Base-by-base conservation (phyloP, 2,797 vertebrate species). In the Clarias laeviceps region DNA sequence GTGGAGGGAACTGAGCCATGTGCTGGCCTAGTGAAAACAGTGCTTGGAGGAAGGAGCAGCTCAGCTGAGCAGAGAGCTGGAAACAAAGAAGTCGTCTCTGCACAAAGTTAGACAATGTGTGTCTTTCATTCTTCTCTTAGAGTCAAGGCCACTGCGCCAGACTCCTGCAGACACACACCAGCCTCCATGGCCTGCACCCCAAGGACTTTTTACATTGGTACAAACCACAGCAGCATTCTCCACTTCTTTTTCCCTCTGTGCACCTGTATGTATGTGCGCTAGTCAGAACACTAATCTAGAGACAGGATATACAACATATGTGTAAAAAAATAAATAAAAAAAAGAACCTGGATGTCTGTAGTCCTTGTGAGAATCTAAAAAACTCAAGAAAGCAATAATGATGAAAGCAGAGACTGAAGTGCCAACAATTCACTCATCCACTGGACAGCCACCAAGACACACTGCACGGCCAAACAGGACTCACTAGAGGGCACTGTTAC, bases 401-500 rank as follows among this genome's bases (percentile, higher is more conserved):
- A 84, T 34, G 34, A 59, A 14, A 34, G 18, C 34, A 14, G 15
- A 29, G 50, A 76, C 0, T 74, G 45, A 74, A 74, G 17, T 76
- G 20, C 61, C 62, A 50, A 80, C 65, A 62, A 54, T 83, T 37
- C 17, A 15, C 24, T 45, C 83, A 61, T 40, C 37, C 0, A 18
- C 40, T 68, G 66, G 82, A 57, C 64, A n/a, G 80, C 69, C 74
- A 84, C 66, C 34, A 74, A 34, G 34, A 65, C 62, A 76, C 66
- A 59, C 61, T 34, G 15, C 84, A 66, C 72, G 56, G 56, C 24
- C 45, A 64, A 29, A 64, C 56, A 78, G 50, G 40, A 74, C 57
- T 79, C 56, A 80, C 65, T 88, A 87, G 88, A 88, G 86, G 89
- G 85, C 78, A 70, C n/a, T 86, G 54, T 79, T 85, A 70, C 54